A percentile compares a stretch with the other conserved stretches of the same genome.
Evolutionary conservation across 2,113 vertebrate species (phyloP).

Genomic region (Sinocyclocheilus anophthalmus): DNA sequence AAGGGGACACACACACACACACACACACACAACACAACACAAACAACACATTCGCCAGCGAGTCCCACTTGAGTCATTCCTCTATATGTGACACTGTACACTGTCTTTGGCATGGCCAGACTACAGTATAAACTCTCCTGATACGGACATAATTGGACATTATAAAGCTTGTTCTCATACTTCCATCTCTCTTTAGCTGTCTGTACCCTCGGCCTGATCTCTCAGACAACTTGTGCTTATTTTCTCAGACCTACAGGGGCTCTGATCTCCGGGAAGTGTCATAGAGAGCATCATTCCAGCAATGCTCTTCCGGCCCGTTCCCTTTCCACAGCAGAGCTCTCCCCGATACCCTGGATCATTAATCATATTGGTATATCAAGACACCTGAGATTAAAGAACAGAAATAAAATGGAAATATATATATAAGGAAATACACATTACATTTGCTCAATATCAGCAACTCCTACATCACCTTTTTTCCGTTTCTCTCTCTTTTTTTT

Average conservation of each 20-base stretch:
- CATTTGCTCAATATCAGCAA: slow-evolving; percentile 40
- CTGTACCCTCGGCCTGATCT: neutral
- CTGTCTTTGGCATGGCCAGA: neutral
- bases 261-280: slow-evolving; percentile 4
- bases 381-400: slow-evolving; percentile 31
- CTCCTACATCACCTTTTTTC: neutral
- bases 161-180: neutral
- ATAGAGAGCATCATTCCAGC: slow-evolving; percentile 7
- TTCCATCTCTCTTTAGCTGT: slow-evolving; percentile 21
- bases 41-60: neutral
- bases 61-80: slow-evolving; percentile 11
- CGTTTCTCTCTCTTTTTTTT: neutral
- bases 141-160: slow-evolving; percentile 3
- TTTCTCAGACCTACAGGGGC: slow-evolving; percentile 14
- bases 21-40: neutral
- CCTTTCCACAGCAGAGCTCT: neutral
- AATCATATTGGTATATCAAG: slow-evolving; percentile 32
- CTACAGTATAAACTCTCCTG: slow-evolving; percentile 19
- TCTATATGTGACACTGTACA: neutral
- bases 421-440: slow-evolving; percentile 36
- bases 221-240: neutral
- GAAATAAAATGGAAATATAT: slow-evolving; percentile 38
- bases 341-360: neutral
- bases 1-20: slow-evolving; percentile 3
- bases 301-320: neutral